phyloP scores from a whole-genome alignment of 2,113 vertebrate species.

The Phocoena sinus region DNA sequence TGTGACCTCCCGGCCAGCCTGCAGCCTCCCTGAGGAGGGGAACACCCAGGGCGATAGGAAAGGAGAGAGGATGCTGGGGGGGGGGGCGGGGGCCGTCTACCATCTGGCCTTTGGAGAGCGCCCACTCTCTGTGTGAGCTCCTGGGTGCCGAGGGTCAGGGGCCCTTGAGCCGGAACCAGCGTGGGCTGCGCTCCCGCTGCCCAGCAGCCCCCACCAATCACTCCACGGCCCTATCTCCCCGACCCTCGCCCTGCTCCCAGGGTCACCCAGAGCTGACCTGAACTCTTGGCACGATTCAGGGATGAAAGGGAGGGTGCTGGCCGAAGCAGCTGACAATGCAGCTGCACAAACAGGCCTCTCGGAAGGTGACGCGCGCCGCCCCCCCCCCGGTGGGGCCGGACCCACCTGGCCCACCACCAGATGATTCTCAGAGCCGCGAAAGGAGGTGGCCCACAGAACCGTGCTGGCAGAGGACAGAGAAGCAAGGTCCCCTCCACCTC shows the following conservation, averaged over 20 bases:
- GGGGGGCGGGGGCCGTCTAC: fast-evolving
- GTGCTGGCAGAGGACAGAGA: background rate
- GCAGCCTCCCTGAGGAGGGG: conserved; percentile 26
- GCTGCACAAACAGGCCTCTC: conserved; percentile 26
- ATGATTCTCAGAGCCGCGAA: background rate
- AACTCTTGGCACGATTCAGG: background rate
- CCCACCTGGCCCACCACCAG: background rate
- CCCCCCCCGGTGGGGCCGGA: background rate
- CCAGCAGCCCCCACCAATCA: background rate
- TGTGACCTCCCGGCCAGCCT: conserved; percentile 50
- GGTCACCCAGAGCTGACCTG: background rate
- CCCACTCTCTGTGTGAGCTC: background rate
- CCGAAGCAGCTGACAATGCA: background rate
- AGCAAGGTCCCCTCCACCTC: too few species aligned
- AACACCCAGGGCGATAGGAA: conserved; percentile 59
- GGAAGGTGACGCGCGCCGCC: background rate
- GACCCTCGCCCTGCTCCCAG: background rate
- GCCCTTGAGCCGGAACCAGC: background rate
- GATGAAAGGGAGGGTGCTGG: background rate
- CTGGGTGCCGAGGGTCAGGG: background rate
- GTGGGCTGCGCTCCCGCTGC: background rate
- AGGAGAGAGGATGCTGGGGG: background rate
- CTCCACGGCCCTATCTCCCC: background rate
- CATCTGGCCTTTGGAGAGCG: background rate
- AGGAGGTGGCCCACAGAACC: background rate